These are phyloP conservation scores for Sepioteuthis lessoniana DNA, from an alignment of 2,888 invertebrate genomes.

Conservation along the genomic window DNA sequence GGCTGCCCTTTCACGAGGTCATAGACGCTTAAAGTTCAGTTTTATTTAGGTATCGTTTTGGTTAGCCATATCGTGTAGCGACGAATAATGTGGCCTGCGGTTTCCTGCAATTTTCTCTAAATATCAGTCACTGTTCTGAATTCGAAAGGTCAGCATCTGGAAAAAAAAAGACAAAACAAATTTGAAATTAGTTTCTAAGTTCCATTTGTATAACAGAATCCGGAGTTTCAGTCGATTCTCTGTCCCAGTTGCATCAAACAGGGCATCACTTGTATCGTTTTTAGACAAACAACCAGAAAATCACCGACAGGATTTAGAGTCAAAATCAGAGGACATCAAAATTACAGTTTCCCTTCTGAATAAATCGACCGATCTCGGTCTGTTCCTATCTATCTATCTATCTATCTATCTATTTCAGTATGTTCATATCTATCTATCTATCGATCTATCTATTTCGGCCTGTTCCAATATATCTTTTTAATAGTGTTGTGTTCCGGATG, in stretches of 20 bases:
- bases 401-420: too few species aligned
- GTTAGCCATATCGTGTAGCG: background rate
- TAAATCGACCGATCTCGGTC: too few species aligned
- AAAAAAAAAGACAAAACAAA: background rate
- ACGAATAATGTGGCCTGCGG: background rate
- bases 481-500: too few species aligned
- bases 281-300: too few species aligned
- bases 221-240: background rate
- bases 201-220: background rate
- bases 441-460: too few species aligned
- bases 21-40: background rate
- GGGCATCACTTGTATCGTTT: background rate
- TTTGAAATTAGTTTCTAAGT: background rate
- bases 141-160: background rate
- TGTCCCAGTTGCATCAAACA: background rate
- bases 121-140: background rate
- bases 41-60: background rate
- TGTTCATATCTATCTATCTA: too few species aligned
- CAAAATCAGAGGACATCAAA: too few species aligned
- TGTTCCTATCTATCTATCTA: too few species aligned
- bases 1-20: background rate
- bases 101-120: background rate
- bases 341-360: too few species aligned
- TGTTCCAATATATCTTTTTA: too few species aligned
- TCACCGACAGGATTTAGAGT: too few species aligned